Base-by-base conservation (phyloP, 2,888 invertebrate species). In the Apoda limacodes region DNA sequence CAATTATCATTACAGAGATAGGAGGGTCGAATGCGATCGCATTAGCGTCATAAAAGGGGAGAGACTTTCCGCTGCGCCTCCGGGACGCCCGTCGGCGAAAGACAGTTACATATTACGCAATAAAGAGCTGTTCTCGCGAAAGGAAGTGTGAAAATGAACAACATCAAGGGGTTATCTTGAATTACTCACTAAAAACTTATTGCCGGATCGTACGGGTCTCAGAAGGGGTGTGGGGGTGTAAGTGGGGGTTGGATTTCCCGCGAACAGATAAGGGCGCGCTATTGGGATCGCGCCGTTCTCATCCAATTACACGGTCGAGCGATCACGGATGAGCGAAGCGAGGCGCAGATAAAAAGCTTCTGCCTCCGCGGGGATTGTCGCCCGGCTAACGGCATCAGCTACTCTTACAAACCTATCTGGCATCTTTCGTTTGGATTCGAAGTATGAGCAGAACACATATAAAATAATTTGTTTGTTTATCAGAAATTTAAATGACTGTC, bases 141-240 rank as follows among this genome's bases (percentile, higher is more conserved):
- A 78, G 80, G 78, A 80, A 78, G 78, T 80, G 80, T 80, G 78
- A 80, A 80, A 80, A 78, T 80, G 78, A 80, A 75, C 76, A 76
- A 76, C 78, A 76, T 76, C 70, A 78, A 78, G 76, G 78, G 80
- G 78, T 78, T 80, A 80, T 80, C 78, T 78, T 75, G 72, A 78
- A 80, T 78, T 78, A 76, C 78, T 78, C 78, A 76, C 78, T 78
- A 78, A 78, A 78, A 80, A 78, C 75, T 78, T 78, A 80, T 76
- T 74, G 76, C 63, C 47, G 55, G 60, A 56, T 62, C 54, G 50
- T 53, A 48, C 49, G 58, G 61, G 52, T n/a, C n/a, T n/a, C n/a
- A n/a, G n/a, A n/a, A n/a, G 17, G 17, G 46, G 44, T 37, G 42
- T 52, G 50, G 46, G 48, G 50, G 47, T 53, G 52, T 33, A 36